A percentile compares a stretch with the other conserved stretches of the same genome.
Conservation (phyloP, 2,113 vertebrate genomes). For the Epinephelus fuscoguttatus region DNA sequence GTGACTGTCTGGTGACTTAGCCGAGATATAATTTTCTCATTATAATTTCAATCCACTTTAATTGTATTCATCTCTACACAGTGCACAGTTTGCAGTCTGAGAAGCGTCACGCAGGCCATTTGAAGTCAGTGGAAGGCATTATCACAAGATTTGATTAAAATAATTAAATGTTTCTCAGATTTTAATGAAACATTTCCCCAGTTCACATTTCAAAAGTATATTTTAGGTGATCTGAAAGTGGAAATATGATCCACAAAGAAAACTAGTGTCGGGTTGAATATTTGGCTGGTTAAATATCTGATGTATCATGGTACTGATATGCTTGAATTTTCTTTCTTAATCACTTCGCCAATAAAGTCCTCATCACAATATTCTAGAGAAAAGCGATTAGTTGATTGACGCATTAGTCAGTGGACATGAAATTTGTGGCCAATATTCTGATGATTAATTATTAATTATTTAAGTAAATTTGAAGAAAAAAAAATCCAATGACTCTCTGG, state of each 20-base stretch:
- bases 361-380: neutral
- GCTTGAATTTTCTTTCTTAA: neutral
- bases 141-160: slow-evolving; percentile 30
- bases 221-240: neutral
- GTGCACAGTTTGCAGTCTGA: slow-evolving; percentile 32
- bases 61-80: slow-evolving; percentile 28
- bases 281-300: neutral
- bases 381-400: neutral
- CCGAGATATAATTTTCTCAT: slow-evolving; percentile 39
- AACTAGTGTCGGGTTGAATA: neutral
- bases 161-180: slow-evolving; percentile 13
- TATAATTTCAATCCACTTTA: slow-evolving; percentile 48
- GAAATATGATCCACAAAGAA: neutral
- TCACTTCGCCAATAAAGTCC: neutral
- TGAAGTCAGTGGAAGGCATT: slow-evolving; percentile 27
- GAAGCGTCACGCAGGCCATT: slow-evolving; percentile 19
- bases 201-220: neutral
- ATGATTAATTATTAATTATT: too few species aligned
- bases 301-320: neutral
- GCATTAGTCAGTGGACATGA: neutral
- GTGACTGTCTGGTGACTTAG: slow-evolving; percentile 32
- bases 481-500: neutral
- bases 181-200: slow-evolving; percentile 13
- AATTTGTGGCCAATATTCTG: neutral
- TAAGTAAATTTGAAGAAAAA: neutral